phyloP scores from a whole-genome alignment of 92 coral and sea anemone species.

The Epizoanthus rinbou region DNA sequence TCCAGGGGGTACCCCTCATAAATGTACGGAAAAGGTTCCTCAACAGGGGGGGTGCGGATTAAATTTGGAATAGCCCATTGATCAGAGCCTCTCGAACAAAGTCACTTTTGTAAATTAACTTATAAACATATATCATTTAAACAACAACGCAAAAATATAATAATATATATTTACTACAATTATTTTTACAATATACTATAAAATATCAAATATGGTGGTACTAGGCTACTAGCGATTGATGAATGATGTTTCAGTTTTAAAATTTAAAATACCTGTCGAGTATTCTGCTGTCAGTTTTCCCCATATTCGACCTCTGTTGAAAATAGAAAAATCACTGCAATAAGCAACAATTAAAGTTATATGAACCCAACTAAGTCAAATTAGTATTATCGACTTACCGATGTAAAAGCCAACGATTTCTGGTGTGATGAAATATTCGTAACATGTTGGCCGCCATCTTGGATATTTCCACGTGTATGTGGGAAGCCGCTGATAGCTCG shows the following conservation, averaged over 20 bases:
- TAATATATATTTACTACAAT: too few relatives aligned
- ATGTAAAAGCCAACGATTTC: background rate
- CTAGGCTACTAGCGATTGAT: too few relatives aligned
- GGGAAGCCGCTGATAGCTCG: conserved; percentile 55
- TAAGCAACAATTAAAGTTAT: background rate
- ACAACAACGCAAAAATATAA: too few relatives aligned
- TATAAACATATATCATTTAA: too few relatives aligned
- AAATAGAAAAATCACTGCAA: background rate
- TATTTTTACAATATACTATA: too few relatives aligned
- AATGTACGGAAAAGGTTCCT: too few relatives aligned
- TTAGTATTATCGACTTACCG: conserved; percentile 41
- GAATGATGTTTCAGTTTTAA: background rate
- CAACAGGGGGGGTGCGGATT: too few relatives aligned
- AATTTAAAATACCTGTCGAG: conserved; percentile 59
- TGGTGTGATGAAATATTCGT: conserved; percentile 15
- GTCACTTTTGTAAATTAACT: too few relatives aligned
- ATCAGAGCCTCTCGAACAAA: too few relatives aligned
- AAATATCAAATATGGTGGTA: too few relatives aligned
- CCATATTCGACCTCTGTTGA: conserved; percentile 40
- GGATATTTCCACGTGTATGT: conserved; percentile 31
- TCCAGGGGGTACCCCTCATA: too few relatives aligned
- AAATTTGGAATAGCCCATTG: too few relatives aligned
- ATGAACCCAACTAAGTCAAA: background rate
- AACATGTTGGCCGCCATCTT: conserved; percentile 86
- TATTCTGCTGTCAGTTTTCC: conserved; percentile 39